phyloP scores from a whole-genome alignment of 2,113 vertebrate species.

The Saguinus midas region DNA sequence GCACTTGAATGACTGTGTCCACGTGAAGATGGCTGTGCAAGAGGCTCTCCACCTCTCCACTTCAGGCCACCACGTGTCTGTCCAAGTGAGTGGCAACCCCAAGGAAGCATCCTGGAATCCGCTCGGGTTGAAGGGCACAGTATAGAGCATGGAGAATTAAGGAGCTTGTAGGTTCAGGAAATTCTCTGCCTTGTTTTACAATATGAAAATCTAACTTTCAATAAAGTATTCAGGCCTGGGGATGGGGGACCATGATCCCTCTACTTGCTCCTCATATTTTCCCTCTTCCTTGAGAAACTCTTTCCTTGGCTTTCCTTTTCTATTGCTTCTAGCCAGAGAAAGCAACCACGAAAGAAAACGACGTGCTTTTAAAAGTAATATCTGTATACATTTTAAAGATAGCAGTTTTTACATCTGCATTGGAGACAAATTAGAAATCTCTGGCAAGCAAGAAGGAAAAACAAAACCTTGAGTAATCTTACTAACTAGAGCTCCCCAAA shows the following conservation, averaged over 20 bases:
- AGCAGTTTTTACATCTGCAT: background rate
- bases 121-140: background rate
- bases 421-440: constrained; percentile 4
- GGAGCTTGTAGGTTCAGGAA: background rate
- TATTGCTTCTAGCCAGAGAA: background rate
- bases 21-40: background rate
- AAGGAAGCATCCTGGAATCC: background rate
- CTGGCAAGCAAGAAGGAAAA: background rate
- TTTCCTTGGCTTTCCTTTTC: background rate
- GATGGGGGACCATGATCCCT: too few relatives aligned
- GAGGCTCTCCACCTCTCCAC: fast-evolving
- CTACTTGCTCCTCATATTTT: background rate
- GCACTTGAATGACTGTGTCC: background rate
- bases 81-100: background rate
- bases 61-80: background rate
- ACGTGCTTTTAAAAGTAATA: background rate
- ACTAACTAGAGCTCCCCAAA: too few relatives aligned
- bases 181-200: background rate
- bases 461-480: background rate
- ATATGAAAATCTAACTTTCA: background rate
- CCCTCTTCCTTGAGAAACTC: background rate
- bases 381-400: background rate
- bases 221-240: background rate
- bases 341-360: background rate
- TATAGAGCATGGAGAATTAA: background rate